Evolutionary conservation across 2,888 invertebrate genomes (phyloP).

Genomic region (Pachymerium ferrugineum): DNA sequence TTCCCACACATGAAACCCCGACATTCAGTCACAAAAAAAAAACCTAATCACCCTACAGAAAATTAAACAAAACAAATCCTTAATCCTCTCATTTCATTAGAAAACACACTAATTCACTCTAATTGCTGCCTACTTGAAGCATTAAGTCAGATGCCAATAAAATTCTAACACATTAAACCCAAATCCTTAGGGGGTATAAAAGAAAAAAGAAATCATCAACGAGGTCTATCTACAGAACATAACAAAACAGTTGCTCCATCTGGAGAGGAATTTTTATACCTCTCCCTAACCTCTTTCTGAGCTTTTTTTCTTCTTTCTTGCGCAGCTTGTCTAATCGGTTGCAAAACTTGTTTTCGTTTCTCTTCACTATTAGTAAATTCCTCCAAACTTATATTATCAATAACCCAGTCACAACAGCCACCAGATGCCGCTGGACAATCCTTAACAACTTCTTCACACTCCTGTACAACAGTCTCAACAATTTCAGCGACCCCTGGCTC

Average conservation of each 20-base stretch:
- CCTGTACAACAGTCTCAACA: no score
- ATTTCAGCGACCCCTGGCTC: no score
- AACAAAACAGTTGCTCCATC: background rate
- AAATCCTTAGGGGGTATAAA: background rate
- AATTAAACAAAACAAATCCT: no score
- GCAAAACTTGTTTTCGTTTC: background rate
- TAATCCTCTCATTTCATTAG: background rate
- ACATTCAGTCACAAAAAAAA: no score
- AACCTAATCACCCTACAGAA: background rate
- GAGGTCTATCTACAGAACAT: background rate
- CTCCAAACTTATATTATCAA: background rate
- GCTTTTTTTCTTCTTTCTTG: background rate
- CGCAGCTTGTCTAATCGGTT: background rate
- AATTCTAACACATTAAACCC: background rate
- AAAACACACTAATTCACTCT: background rate
- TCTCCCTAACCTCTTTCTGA: background rate
- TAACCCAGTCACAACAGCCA: background rate
- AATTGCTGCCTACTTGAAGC: background rate
- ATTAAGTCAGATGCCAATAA: constrained; percentile 4
- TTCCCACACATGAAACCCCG: no score
- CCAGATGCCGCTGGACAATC: background rate
- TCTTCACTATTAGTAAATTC: background rate
- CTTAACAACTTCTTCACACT: no score
- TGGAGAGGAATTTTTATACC: background rate
- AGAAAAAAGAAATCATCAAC: background rate